Evolutionary conservation across 1,140 invertebrate species (phyloP).

Genomic region (Lysiphlebus fabarum): DNA sequence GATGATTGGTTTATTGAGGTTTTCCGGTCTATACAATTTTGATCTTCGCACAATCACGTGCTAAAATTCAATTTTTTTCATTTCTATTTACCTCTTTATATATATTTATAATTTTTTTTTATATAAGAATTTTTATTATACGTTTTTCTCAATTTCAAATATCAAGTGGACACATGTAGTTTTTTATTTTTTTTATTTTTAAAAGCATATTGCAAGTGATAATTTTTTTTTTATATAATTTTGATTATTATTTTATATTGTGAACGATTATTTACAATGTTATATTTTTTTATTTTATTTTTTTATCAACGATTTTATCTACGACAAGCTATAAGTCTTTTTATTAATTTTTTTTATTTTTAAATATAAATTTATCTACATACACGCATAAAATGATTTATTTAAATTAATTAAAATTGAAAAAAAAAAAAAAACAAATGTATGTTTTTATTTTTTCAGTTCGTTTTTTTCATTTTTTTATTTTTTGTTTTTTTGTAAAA

Average conservation of each 20-base stretch:
- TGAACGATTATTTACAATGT: conserved; percentile 14
- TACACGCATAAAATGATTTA: conserved; percentile 17
- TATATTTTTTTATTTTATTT: conserved; percentile 5
- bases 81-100: neutral
- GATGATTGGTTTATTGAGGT: conserved; percentile 20
- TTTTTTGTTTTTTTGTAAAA: neutral
- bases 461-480: neutral
- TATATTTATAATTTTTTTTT: too few relatives aligned
- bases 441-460: conserved; percentile 15
- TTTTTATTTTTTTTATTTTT: neutral
- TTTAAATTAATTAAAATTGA: neutral
- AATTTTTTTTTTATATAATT: conserved; percentile 3
- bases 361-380: conserved; percentile 27
- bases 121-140: too few relatives aligned
- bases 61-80: conserved; percentile 5
- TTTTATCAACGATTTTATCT: conserved; percentile 41
- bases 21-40: conserved; percentile 20
- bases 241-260: conserved; percentile 15
- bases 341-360: conserved; percentile 30
- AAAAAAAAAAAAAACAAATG: neutral
- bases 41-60: conserved; percentile 8
- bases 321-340: conserved; percentile 31
- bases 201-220: conserved; percentile 14
- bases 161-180: too few relatives aligned
- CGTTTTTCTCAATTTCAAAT: too few relatives aligned